Evolutionary conservation across 2,113 vertebrate species (phyloP).

Genomic region (Propithecus coquereli): DNA sequence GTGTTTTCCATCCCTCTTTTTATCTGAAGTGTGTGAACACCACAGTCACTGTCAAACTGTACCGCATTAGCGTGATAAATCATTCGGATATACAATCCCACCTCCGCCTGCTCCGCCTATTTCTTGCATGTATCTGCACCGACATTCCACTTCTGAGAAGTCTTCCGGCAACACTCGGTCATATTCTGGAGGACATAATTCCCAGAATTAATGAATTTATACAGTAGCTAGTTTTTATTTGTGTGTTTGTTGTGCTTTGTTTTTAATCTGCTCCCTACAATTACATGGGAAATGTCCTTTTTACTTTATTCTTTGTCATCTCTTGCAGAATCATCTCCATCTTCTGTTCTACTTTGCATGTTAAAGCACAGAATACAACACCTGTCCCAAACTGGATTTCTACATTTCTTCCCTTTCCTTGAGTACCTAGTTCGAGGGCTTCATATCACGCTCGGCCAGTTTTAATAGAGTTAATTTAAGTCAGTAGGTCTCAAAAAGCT

Average conservation of each 20-base stretch:
- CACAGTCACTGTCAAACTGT: neutral
- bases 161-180: no score
- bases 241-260: no score
- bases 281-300: neutral
- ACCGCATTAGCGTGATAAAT: neutral
- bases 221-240: no score
- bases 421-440: neutral
- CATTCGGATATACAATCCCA: neutral
- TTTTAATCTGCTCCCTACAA: neutral
- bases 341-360: neutral
- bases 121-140: rapidly evolving
- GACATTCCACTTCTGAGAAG: neutral
- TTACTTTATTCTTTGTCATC: neutral
- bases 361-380: neutral
- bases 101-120: neutral
- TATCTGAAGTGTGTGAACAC: neutral
- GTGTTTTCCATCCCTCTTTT: neutral
- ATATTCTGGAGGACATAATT: neutral
- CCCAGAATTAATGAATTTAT: neutral
- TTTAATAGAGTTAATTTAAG: neutral
- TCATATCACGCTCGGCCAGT: neutral
- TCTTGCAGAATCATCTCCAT: neutral
- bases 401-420: neutral
- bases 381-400: no score
- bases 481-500: neutral